Evolutionary conservation across 2,888 invertebrate genomes (phyloP).

Genomic region (Uropetala carovei): DNA sequence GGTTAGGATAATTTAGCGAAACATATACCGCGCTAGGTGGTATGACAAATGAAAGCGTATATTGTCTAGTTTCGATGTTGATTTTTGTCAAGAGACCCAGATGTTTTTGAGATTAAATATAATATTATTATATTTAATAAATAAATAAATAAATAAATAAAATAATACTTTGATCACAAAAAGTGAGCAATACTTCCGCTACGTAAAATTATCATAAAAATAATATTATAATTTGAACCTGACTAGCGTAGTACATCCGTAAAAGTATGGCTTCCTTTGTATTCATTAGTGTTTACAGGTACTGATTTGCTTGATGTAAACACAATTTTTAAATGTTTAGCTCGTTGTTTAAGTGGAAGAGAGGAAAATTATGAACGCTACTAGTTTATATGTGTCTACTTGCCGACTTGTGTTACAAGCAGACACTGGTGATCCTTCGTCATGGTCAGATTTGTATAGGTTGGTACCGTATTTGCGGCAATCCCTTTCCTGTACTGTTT

Average conservation of each 20-base stretch:
- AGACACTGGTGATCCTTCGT: conserved; percentile 80
- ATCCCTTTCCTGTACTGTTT: conserved; percentile 92
- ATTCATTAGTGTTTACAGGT: conserved; percentile 53
- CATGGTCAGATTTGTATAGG: conserved; percentile 89
- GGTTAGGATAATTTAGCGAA: neutral
- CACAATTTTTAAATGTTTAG: conserved; percentile 38
- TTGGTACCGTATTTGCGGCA: conserved; percentile 90
- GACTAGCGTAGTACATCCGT: conserved; percentile 52
- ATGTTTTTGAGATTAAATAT: neutral
- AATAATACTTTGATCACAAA: neutral
- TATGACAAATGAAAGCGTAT: neutral
- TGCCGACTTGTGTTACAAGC: conserved; percentile 88
- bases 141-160: neutral
- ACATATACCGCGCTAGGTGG: neutral
- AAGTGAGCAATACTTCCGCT: neutral
- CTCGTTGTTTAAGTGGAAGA: conserved; percentile 24
- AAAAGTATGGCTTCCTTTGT: conserved; percentile 60
- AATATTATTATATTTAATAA: neutral
- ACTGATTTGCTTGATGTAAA: conserved; percentile 57
- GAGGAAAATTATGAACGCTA: conserved; percentile 82
- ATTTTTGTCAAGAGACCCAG: neutral
- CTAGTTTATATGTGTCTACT: conserved; percentile 88
- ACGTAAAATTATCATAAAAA: neutral
- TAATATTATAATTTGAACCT: neutral
- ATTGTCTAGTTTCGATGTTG: neutral